Evolutionary conservation across 2,888 invertebrate species (phyloP), one percentile per base, ranked within the genome.

Genomic region (Nemotelus pantherinus): DNA sequence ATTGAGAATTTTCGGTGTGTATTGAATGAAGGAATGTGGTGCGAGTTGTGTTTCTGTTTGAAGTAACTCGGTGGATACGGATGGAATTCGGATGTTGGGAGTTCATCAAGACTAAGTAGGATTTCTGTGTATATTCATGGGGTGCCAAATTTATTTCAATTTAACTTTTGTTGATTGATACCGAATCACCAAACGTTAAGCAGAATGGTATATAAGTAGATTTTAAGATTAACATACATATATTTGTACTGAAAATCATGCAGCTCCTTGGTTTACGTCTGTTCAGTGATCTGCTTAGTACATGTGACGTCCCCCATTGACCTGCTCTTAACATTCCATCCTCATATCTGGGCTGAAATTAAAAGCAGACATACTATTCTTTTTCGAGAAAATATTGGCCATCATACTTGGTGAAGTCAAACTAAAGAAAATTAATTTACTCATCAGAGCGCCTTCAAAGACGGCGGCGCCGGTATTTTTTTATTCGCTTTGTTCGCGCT

Each of bases 381-480:
- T 70, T 70, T 70, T 25, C 25, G 55, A 43, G 41, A 7, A 53
- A 60, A 45, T 60, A 60, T 63, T 39, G 48, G 60, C 74, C 58
- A 60, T 74, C 74, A 47, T 58, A 25, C 58, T 68, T 68, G 41
- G 47, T 4, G 43, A 3, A 43, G 70, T 55, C 9, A 48, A 50
- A 41, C 50, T 25, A 74, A 53, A 39, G 41, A 63, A 74, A 74
- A 74, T 74, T 60, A 74, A 74, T 60, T 74, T 74, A 74, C 63
- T 74, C 70, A 70, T 53, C 65, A 65, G 47, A 71, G 57, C 71
- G 71, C 57, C 71, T 71, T 71, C 71, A 71, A 71, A 71, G 71
- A 45, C 74, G 74, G 47, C 74, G 74, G 60, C 74, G 74, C 70
- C 70, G 70, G 55, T 63, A 7, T 72, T 58, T 60, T 74, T 74